These are phyloP conservation scores for Parapristionchus giblindavisi DNA, from an alignment of 2,888 invertebrate species.

Conservation along the genomic window DNA sequence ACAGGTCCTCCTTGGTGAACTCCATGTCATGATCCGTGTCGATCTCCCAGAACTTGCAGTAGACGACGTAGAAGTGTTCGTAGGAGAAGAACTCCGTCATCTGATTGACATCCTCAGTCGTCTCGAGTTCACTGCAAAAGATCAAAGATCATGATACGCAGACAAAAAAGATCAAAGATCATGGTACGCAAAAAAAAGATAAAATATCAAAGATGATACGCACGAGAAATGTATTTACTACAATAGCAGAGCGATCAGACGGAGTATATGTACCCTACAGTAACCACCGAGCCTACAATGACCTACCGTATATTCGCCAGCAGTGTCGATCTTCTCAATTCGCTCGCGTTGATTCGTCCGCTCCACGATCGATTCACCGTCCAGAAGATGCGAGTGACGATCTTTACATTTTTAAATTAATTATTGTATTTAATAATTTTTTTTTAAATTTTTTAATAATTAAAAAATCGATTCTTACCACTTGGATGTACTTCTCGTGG, in stretches of 20 bases:
- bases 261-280: not conserved
- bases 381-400: constrained; percentile 96
- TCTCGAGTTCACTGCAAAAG: constrained; percentile 12
- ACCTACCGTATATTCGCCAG: constrained; percentile 60
- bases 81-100: constrained; percentile 85
- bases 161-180: not conserved
- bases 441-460: not conserved
- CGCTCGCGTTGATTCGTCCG: constrained; percentile 86
- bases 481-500: constrained; percentile 97
- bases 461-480: constrained; percentile 75
- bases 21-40: constrained; percentile 97
- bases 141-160: not conserved
- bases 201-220: not conserved
- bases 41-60: constrained; percentile 99
- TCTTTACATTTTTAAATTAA: constrained; percentile 75
- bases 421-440: constrained; percentile 1
- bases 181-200: not conserved
- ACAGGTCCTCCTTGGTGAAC: constrained; percentile 85
- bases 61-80: constrained; percentile 99
- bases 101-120: constrained; percentile 70
- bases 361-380: constrained; percentile 97
- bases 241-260: not conserved
- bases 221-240: not conserved
- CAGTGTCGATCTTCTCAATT: constrained; percentile 87
- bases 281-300: constrained; percentile 41